Evolutionary conservation across 2,888 invertebrate species (phyloP), one percentile per base, ranked within the genome.

Genomic region (Perdita meconis): DNA sequence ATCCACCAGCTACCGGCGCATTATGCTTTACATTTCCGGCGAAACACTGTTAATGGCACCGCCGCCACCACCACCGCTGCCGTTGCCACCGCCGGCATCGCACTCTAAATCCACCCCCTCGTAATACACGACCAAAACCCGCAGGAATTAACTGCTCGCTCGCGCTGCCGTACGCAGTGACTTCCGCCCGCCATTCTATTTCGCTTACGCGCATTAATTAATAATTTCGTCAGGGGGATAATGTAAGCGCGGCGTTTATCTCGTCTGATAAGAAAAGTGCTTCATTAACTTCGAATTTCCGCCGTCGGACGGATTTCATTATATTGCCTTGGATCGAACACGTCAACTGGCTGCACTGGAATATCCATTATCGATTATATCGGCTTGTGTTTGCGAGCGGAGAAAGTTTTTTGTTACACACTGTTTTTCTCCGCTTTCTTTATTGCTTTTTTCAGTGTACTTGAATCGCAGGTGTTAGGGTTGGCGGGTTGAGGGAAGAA

Each of bases 31-130:
- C 84, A 89, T 86, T 86, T 87, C 84, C 85, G 87, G 78, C 75
- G 84, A 84, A 88, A 88, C 83, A 72, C 84, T 78, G 83, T 87
- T 89, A 89, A 89, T 88, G 88, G 83, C 85, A 87, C 78, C 72
- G 47, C 67, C 67, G 34, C 66, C 70, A 64, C 63, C 75, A 69
- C 51, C 65, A 34, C 57, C 24, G 19, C 57, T 55, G 42, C 40
- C 57, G 53, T 65, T 30, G 19, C 57, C 59, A 47, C 40, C 57
- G 53, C 67, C 61, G 57, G 57, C 74, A 69, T 50, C 75, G 67
- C 79, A 63, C 69, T 71, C 82, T 68, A 77, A 78, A 81, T 82
- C 69, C 70, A 79, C 69, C 75, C 51, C 78, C 75, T n/a, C 70
- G 68, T 70, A 42, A 72, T 82, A 68, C 78, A 70, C 55, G 69